These are phyloP conservation scores for Pogonocichla stellata DNA, from an alignment of 2,113 vertebrate species.

Conservation along the genomic window DNA sequence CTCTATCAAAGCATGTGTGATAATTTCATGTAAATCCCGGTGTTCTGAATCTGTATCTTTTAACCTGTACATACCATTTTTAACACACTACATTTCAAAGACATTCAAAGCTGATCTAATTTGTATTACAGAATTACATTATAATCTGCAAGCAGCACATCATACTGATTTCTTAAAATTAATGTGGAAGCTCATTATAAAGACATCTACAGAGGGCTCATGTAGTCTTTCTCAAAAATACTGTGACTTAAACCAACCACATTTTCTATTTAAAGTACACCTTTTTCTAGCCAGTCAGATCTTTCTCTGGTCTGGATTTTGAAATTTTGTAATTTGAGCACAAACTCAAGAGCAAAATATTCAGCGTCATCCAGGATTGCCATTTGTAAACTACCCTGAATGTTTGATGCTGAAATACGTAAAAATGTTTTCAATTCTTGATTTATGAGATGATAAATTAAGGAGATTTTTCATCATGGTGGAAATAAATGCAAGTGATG, in stretches of 20 bases:
- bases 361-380: neutral
- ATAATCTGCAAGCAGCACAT: conserved; percentile 59
- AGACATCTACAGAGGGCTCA: conserved; percentile 34
- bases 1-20: conserved; percentile 79
- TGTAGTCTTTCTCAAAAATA: conserved; percentile 12
- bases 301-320: neutral
- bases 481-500: neutral
- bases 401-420: neutral
- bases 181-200: conserved; percentile 54
- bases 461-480: neutral
- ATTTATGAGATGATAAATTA: neutral
- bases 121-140: conserved; percentile 73
- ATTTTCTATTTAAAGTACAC: neutral
- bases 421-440: neutral
- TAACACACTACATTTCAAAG: conserved; percentile 74
- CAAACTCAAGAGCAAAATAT: neutral
- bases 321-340: neutral
- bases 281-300: neutral
- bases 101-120: conserved; percentile 68
- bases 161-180: conserved; percentile 68
- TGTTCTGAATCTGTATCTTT: conserved; percentile 76
- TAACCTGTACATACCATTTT: conserved; percentile 75
- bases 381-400: neutral
- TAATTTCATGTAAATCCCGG: conserved; percentile 79
- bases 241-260: neutral